These are phyloP conservation scores for Prorops nasuta DNA, from an alignment of 1,140 invertebrate species.

Conservation along the genomic window DNA sequence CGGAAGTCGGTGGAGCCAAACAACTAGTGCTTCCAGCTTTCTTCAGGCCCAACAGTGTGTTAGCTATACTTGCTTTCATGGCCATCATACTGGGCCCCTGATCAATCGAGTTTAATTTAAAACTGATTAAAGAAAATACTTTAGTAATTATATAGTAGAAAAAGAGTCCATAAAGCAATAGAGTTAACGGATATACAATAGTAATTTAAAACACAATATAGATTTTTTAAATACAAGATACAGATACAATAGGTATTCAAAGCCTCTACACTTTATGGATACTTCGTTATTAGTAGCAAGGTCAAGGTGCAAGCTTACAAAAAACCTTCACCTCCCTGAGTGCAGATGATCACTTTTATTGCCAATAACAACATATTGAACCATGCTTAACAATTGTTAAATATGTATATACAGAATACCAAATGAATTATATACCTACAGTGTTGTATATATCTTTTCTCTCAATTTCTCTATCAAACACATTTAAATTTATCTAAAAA, in stretches of 20 bases:
- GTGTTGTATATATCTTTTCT: too few species aligned
- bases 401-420: not conserved
- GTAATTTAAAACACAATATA: too few species aligned
- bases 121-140: constrained; percentile 2
- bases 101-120: constrained; percentile 28
- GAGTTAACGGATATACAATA: too few species aligned
- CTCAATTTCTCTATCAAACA: too few species aligned
- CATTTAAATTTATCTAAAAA: constrained; percentile 10
- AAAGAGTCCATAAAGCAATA: too few species aligned
- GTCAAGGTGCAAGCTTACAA: constrained; percentile 48
- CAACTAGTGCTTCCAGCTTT: constrained; percentile 64
- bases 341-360: constrained; percentile 48
- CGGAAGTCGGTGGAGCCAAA: constrained; percentile 59
- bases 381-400: constrained; percentile 34
- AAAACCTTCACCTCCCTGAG: constrained; percentile 47
- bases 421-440: not conserved
- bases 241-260: too few species aligned
- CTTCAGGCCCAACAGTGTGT: constrained; percentile 57
- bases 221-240: too few species aligned
- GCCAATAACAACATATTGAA: constrained; percentile 47
- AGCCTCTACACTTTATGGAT: too few species aligned
- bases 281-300: too few species aligned
- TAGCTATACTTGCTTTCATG: constrained; percentile 58
- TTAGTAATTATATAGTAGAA: not conserved
- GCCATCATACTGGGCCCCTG: constrained; percentile 56